A percentile compares a stretch with the other conserved stretches of the same genome.
Evolutionary conservation across 2,888 invertebrate species (phyloP).

Genomic region (Troides oblongomaculatus): DNA sequence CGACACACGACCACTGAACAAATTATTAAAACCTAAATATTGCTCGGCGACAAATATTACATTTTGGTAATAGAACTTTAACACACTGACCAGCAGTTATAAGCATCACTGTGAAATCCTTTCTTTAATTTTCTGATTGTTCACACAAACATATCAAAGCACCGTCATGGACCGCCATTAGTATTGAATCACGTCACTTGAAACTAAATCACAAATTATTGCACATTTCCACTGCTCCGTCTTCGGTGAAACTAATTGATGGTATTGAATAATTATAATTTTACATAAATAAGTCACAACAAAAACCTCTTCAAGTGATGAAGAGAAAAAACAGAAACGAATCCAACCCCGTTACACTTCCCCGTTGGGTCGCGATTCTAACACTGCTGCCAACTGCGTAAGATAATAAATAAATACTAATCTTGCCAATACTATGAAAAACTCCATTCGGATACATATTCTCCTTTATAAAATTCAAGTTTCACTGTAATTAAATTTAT

Average conservation of each 20-base stretch:
- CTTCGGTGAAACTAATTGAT: conserved; percentile 41
- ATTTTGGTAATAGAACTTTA: conserved; percentile 1
- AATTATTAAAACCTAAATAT: neutral
- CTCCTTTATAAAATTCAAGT: neutral
- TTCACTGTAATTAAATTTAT: too few relatives aligned
- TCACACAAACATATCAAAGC: conserved; percentile 64
- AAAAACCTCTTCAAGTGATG: conserved; percentile 56
- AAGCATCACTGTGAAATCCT: conserved; percentile 56
- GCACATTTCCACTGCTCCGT: conserved; percentile 34
- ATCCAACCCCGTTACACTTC: conserved; percentile 52
- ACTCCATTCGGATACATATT: conserved; percentile 4
- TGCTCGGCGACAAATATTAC: neutral
- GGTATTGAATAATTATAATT: conserved; percentile 44
- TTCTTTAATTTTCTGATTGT: conserved; percentile 40
- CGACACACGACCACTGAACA: neutral
- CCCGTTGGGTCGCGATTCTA: conserved; percentile 50
- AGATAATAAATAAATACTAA: conserved; percentile 61
- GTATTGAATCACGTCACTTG: conserved; percentile 50
- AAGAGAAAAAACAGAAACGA: conserved; percentile 48
- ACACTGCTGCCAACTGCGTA: conserved; percentile 56
- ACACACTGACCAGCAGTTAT: conserved; percentile 53
- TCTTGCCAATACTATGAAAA: conserved; percentile 33
- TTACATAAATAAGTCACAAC: conserved; percentile 60
- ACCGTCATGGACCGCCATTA: conserved; percentile 62
- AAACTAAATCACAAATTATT: conserved; percentile 51